Evolutionary conservation across 1,140 invertebrate genomes (phyloP), one percentile per base, ranked within the genome.

Genomic region (Delia radicum): DNA sequence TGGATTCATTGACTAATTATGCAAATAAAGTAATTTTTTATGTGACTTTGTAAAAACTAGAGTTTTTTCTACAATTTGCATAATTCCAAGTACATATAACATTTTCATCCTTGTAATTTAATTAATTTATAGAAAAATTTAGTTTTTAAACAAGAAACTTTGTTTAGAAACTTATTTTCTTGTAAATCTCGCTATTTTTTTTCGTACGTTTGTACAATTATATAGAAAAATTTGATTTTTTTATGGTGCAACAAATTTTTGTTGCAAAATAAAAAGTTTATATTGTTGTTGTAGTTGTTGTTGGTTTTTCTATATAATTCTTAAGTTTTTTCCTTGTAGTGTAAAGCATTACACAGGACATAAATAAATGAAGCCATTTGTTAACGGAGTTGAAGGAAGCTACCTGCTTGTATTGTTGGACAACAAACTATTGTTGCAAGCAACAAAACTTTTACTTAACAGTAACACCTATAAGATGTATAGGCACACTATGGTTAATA

Each of bases 311-410:
- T 7, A n/a, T 21, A 55, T 55, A 55, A 55, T 55, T 55, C 48
- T 55, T 55, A 21, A 21, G 48, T 21, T 21, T 21, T 8, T 8
- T 21, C n/a, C n/a, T 55, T 69, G 65, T 31, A 69, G 29, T 69
- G 65, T 33, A 33, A 69, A 37, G 65, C 65, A 33, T 67, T 69
- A 21, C 65, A n/a, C 10, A 69, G n/a, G 65, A 69, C 65, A 69
- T 69, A 69, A 69, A 69, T 69, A 69, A 69, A 69, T 69, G 65
- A 69, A 69, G 65, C 65, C 65, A 69, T 69, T 69, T 69, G 65
- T 69, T 69, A 69, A 33, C 29, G 18, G 48, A 69, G 65, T 69
- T 69, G 65, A 37, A 27, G n/a, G n/a, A 27, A 33, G 65, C 12
- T 69, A 33, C 65, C 29, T 18, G 48, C 18, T 55, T 8, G 48